Conservation (phyloP, 2,888 invertebrate genomes). For the Philopedon plagiatum region DNA sequence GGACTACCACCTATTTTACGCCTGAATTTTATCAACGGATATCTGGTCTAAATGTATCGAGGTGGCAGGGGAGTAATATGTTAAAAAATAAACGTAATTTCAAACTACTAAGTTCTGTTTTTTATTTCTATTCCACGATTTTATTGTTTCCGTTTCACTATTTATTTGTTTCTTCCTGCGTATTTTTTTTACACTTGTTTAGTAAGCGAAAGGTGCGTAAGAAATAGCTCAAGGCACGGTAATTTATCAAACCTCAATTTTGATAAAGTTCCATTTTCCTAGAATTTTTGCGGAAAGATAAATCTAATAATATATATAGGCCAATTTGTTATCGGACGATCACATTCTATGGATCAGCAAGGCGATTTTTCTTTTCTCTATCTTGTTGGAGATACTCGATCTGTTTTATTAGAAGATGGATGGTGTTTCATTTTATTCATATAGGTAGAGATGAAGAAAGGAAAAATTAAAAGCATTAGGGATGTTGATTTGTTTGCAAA, state of each 20-base stretch:
- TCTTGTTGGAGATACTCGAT: neutral
- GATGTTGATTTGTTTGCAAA: too few relatives aligned
- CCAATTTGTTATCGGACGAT: neutral
- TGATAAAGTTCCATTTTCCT: constrained; percentile 11
- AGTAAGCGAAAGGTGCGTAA: neutral
- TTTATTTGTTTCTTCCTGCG: too few relatives aligned
- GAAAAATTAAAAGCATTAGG: too few relatives aligned
- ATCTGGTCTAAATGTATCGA: too few relatives aligned
- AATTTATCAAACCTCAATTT: constrained; percentile 8
- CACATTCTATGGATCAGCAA: neutral
- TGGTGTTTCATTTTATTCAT: neutral
- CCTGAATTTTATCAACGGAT: too few relatives aligned
- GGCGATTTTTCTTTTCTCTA: constrained; percentile 1
- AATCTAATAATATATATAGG: neutral
- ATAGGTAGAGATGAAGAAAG: too few relatives aligned
- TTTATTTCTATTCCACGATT: too few relatives aligned
- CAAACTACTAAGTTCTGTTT: too few relatives aligned
- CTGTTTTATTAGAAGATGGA: neutral
- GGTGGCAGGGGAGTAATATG: too few relatives aligned
- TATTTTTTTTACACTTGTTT: neutral
- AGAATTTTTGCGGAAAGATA: neutral
- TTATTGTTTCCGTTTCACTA: too few relatives aligned
- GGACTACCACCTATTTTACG: too few relatives aligned
- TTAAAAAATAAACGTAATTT: too few relatives aligned
- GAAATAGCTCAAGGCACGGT: neutral